Base-by-base conservation (phyloP, 2,113 vertebrate species). In the Cryptotis parvus region DNA sequence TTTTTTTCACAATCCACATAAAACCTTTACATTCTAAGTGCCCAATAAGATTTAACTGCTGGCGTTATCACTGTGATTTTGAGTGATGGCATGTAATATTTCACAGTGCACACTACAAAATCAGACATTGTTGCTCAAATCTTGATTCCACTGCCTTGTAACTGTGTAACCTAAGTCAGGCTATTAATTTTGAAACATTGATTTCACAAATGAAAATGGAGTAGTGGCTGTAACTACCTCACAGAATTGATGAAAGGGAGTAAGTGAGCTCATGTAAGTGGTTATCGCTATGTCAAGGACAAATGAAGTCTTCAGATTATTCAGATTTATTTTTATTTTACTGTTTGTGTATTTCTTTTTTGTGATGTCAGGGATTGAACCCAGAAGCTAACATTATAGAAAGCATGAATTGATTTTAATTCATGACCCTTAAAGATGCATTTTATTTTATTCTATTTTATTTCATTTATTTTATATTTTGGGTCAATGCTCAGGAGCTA, bases 161-260 rank as follows among this genome's bases (percentile, higher is more conserved):
- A 35, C 9, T 55, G 9, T 87, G 22, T 37, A 35, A 35, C 37
- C 27, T 68, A 22, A n/a, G n/a, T 1, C 24, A 37, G 20, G 9
- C 31, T 58, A 52, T 31, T 73, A 63, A 66, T 52, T 92, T 86
- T 77, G 22, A 90, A 93, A 93, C 41, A 72, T 69, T 89, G 65
- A 68, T 22, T 89, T 88, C 9, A 66, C 89, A 80, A 93, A n/a
- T 84, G 80, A 52, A 86, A 91, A 14, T 83, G 68, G 39, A 69
- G 41, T 45, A 39, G 4, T 37, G 58, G n/a, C 80, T 39, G 0
- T 84, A 79, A 75, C 41, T 31, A 77, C 37, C 33, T 61, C 29
- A 84, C 37, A 84, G 49, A 87, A 8, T 63, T 87, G 33, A 69
- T 84, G 6, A 89, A 91, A 76, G 22, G 26, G 58, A 84, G 84